Base-by-base conservation (phyloP, 2,888 invertebrate species). In the Oscheius onirici region DNA sequence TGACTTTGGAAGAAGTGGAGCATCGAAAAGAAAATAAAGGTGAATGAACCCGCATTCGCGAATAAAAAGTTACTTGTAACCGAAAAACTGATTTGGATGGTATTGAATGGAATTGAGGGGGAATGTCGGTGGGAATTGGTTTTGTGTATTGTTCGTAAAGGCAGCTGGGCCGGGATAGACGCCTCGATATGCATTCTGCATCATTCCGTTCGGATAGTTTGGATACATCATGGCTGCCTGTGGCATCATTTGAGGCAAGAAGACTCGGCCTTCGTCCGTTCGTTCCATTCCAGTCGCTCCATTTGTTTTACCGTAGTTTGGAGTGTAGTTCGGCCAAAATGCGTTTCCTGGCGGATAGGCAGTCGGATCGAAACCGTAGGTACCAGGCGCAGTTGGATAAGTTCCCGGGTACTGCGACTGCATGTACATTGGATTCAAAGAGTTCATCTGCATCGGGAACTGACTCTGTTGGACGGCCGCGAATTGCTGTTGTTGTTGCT, bases 301-400 rank as follows among this genome's bases (percentile, higher is more conserved):
- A 17, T 46, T 49, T n/a, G 34, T 24, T 40, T 66, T 66, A 8
- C 41, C 41, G 52, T 66, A 66, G 52, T 34, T 17, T 0, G n/a
- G 63, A 49, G 44, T n/a, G 28, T 26, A 24, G 17, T 44, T 11
- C n/a, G 8, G 44, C 60, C 60, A 60, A 24, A 43, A 60, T 13
- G 57, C 13, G 11, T 49, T 51, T 11, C 41, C 57, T 28, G 54
- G 34, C 15, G 22, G 60, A 58, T 43, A 58, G 26, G 40, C 52
- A 17, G 69, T 44, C 11, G 58, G 69, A 43, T 69, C 58, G 51
- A 69, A 69, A 2, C 55, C 55, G 28, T 57, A 49, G 6, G 20
- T 28, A 34, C 61, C 22, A n/a, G 44, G 41, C 1, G 20, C 46
- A 13, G 40, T 8, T 5, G 54, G 66, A 44, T 58, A 58, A 17